A percentile compares a stretch with the other conserved stretches of the same genome.
These are phyloP conservation scores for Thelaira solivaga DNA, from an alignment of 2,888 invertebrate species.

Conservation along the genomic window DNA sequence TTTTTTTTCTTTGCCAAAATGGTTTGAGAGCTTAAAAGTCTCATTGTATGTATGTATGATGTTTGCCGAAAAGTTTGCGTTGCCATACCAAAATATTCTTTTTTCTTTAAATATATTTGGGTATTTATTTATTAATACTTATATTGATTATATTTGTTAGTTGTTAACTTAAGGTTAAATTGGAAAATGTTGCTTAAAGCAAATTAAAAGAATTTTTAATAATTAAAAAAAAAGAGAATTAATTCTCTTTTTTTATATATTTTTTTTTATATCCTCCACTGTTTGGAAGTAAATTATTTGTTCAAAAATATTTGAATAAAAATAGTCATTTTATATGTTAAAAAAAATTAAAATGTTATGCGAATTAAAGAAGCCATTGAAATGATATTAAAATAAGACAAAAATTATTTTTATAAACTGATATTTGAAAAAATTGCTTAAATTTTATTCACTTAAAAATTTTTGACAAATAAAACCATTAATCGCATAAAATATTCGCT, in stretches of 20 bases:
- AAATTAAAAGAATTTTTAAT: constrained; percentile 5
- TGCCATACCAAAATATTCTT: constrained; percentile 67
- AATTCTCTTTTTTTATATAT: neutral
- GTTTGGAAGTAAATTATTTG: too few species aligned
- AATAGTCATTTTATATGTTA: too few species aligned
- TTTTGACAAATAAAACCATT: too few species aligned
- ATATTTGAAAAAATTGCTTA: too few species aligned
- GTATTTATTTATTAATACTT: constrained; percentile 37
- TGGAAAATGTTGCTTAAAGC: constrained; percentile 39
- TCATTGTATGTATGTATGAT: constrained; percentile 53
- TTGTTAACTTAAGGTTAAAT: constrained; percentile 26
- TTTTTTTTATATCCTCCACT: constrained; percentile 7
- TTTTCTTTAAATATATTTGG: constrained; percentile 58
- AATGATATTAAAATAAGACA: too few species aligned
- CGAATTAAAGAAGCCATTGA: too few species aligned
- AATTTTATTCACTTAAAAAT: too few species aligned
- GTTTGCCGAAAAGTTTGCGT: constrained; percentile 68
- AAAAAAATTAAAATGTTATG: too few species aligned
- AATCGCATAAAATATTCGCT: too few species aligned
- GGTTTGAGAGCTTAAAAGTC: constrained; percentile 39
- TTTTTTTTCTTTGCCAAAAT: constrained; percentile 47
- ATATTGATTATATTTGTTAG: constrained; percentile 18
- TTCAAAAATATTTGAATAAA: too few species aligned
- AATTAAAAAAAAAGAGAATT: neutral
- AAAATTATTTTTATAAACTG: too few species aligned